Conservation (phyloP, 2,888 invertebrate species). For the Orchesellides sinensis region DNA sequence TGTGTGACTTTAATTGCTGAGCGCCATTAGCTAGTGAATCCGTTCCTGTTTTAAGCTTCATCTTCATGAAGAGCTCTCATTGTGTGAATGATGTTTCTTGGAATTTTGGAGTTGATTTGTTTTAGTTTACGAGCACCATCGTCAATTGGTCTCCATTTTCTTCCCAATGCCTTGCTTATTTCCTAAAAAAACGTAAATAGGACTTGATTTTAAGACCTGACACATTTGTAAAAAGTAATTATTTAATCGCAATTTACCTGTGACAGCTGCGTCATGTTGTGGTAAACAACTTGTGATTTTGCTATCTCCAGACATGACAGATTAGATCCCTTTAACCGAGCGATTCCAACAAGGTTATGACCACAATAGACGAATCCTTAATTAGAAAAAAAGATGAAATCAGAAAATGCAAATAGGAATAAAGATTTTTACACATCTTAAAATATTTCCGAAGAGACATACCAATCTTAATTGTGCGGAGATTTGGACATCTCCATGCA, state of each 20-base stretch:
- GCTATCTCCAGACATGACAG: conserved; percentile 81
- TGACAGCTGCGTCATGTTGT: conserved; percentile 66
- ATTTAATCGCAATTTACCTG: conserved; percentile 54
- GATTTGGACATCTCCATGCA: conserved; percentile 72
- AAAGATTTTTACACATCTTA: background rate
- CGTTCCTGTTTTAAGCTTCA: conserved; percentile 54
- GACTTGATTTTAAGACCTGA: background rate
- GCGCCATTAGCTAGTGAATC: conserved; percentile 8
- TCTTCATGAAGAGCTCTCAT: conserved; percentile 63
- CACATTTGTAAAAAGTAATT: background rate
- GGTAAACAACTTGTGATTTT: conserved; percentile 75
- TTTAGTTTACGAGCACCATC: conserved; percentile 44
- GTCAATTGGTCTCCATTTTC: conserved; percentile 80
- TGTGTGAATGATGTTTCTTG: conserved; percentile 54
- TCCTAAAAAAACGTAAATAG: conserved; percentile 78
- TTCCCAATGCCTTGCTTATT: conserved; percentile 80
- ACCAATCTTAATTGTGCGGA: conserved; percentile 72
- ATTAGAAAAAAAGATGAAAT: background rate
- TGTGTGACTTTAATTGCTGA: conserved; percentile 8
- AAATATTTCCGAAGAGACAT: no score
- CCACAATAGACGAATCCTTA: conserved; percentile 79
- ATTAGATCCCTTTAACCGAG: conserved; percentile 80
- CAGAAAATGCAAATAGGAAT: background rate
- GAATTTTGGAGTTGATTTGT: conserved; percentile 55
- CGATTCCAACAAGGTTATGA: conserved; percentile 83